These are phyloP conservation scores for Diplogasteroides magnus DNA, from an alignment of 1,140 invertebrate species.

Conservation along the genomic window DNA sequence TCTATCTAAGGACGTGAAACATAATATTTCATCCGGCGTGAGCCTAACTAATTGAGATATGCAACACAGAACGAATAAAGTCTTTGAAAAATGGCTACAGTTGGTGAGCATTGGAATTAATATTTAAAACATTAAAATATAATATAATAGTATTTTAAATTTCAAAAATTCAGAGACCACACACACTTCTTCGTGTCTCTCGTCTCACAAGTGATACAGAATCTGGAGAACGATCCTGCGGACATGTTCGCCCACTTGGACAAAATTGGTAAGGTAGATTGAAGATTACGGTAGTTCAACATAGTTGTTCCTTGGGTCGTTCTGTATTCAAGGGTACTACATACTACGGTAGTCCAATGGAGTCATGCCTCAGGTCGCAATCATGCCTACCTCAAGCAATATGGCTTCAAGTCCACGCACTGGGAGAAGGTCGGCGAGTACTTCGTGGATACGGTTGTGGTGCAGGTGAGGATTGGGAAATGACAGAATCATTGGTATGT, in stretches of 20 bases:
- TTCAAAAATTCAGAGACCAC: constrained; percentile 49
- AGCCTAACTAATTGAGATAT: too few species aligned
- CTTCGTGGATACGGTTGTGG: constrained; percentile 42
- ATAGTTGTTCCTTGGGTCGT: too few species aligned
- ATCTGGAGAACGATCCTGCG: constrained; percentile 37
- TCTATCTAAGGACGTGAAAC: too few species aligned
- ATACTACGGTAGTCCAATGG: too few species aligned
- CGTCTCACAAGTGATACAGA: constrained; percentile 41
- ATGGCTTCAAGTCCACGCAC: constrained; percentile 41
- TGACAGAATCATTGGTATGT: constrained; percentile 7
- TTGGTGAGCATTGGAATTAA: too few species aligned
- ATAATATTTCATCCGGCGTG: too few species aligned
- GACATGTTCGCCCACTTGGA: constrained; percentile 49
- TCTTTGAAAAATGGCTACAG: too few species aligned
- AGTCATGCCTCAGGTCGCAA: constrained; percentile 43
- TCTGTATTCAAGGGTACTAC: too few species aligned
- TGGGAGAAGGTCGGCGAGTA: constrained; percentile 47
- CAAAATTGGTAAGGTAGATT: constrained; percentile 37
- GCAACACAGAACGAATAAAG: too few species aligned
- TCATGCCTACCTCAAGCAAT: constrained; percentile 37
- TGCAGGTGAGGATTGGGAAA: constrained; percentile 30
- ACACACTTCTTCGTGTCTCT: constrained; percentile 52
- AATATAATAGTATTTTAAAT: background rate
- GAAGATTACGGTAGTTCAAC: background rate
- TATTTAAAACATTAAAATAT: background rate